A percentile compares a stretch with the other conserved stretches of the same genome.
Conservation (phyloP, 2,797 vertebrate genomes). For the Poeciliopsis presidionis region DNA sequence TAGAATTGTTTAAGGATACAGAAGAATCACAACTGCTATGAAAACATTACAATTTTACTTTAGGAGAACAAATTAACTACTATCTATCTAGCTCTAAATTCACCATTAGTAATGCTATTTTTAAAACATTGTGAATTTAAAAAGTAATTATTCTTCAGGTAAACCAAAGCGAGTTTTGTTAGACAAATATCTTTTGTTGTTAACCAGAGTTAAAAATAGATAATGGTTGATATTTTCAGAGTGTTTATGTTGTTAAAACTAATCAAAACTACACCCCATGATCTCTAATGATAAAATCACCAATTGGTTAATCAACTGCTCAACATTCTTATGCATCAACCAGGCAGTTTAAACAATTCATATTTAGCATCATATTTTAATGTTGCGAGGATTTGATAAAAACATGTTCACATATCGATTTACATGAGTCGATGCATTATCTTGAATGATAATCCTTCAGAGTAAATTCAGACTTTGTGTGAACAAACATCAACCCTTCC, state of each 20-base stretch:
- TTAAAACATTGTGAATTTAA: too few species aligned
- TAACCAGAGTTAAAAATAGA: not conserved
- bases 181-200: not conserved
- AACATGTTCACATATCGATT: not conserved
- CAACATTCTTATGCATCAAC: not conserved
- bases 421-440: not conserved
- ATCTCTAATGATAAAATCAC: not conserved
- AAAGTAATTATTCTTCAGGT: not conserved
- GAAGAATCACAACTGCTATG: not conserved
- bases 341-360: not conserved
- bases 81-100: too few species aligned
- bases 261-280: not conserved
- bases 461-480: slow-evolving; percentile 7
- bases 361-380: not conserved
- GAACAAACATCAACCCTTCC: not conserved
- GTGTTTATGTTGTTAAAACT: not conserved
- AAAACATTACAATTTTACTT: not conserved
- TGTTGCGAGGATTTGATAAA: slow-evolving; percentile 2
- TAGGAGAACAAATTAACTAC: not conserved
- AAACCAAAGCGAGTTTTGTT: not conserved
- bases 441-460: slow-evolving; percentile 45
- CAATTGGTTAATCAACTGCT: not conserved
- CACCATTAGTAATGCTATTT: too few species aligned
- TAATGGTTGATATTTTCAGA: not conserved
- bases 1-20: not conserved